These are phyloP conservation scores for Shargacucullia verbasci DNA, from an alignment of 2,888 invertebrate species.

Conservation along the genomic window DNA sequence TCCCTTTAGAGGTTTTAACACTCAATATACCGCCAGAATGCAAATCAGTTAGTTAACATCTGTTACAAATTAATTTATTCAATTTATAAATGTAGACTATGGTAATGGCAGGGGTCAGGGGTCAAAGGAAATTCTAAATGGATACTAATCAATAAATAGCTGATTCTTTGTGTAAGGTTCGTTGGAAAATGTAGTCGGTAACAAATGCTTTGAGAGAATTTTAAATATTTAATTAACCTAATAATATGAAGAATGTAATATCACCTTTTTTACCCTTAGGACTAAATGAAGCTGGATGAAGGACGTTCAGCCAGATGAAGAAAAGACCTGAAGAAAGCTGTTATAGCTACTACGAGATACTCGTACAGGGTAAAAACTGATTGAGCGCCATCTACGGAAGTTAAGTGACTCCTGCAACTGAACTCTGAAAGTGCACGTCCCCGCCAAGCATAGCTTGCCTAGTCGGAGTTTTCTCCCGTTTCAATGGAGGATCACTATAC, in stretches of 20 bases:
- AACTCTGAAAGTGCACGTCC: too few relatives aligned
- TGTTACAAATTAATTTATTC: slow-evolving; percentile 55
- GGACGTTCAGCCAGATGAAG: too few relatives aligned
- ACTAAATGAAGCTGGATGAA: too few relatives aligned
- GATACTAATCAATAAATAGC: slow-evolving; percentile 26
- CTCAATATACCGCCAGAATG: slow-evolving; percentile 54
- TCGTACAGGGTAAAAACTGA: too few relatives aligned
- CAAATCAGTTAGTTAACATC: slow-evolving; percentile 54
- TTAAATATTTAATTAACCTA: background rate
- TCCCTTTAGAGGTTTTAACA: slow-evolving; percentile 61
- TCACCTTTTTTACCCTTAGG: slow-evolving; percentile 1
- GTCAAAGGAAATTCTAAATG: slow-evolving; percentile 11
- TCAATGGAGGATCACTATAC: too few relatives aligned
- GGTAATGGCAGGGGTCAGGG: slow-evolving; percentile 24
- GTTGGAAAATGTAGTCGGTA: background rate
- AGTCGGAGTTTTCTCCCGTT: too few relatives aligned
- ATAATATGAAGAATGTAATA: too few relatives aligned
- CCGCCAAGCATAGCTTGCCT: too few relatives aligned
- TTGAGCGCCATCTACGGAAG: too few relatives aligned
- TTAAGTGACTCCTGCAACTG: too few relatives aligned
- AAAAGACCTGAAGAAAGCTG: too few relatives aligned
- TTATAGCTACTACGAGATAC: too few relatives aligned
- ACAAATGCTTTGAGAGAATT: slow-evolving; percentile 3
- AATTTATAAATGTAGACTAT: slow-evolving; percentile 35
- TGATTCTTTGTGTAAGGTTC: slow-evolving; percentile 8